Evolutionary conservation across 2,888 invertebrate species (phyloP).

Genomic region (Lottia gigantea): DNA sequence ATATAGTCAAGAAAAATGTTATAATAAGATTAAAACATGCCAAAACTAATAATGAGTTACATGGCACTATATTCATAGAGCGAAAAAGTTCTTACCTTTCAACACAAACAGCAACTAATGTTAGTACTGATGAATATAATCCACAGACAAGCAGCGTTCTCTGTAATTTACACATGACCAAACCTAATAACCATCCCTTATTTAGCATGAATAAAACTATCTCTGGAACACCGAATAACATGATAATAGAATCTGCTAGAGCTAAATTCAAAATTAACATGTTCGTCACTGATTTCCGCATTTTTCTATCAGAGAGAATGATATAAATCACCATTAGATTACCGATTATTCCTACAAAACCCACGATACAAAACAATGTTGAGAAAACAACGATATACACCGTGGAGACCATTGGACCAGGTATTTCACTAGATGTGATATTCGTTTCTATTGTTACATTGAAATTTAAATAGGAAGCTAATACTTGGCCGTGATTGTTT

Average conservation of each 20-base stretch:
- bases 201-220: constrained; percentile 64
- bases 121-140: constrained; percentile 69
- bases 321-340: constrained; percentile 65
- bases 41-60: not conserved
- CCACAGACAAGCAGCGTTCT: constrained; percentile 68
- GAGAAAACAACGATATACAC: constrained; percentile 62
- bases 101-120: constrained; percentile 69
- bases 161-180: constrained; percentile 64
- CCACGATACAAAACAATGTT: constrained; percentile 59
- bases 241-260: constrained; percentile 62
- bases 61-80: not conserved
- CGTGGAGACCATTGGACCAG: constrained; percentile 60
- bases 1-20: too few species aligned
- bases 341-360: constrained; percentile 64
- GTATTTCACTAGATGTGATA: too few species aligned
- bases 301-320: constrained; percentile 61
- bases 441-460: too few species aligned
- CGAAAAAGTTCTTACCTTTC: constrained; percentile 58
- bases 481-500: too few species aligned
- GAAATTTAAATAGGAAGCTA: too few species aligned
- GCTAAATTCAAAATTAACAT: constrained; percentile 66
- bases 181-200: constrained; percentile 63
- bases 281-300: constrained; percentile 65
- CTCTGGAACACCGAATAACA: constrained; percentile 67
- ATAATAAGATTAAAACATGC: too few species aligned